Conservation (phyloP, 2,113 vertebrate genomes). For the Acrocephalus kingi region DNA sequence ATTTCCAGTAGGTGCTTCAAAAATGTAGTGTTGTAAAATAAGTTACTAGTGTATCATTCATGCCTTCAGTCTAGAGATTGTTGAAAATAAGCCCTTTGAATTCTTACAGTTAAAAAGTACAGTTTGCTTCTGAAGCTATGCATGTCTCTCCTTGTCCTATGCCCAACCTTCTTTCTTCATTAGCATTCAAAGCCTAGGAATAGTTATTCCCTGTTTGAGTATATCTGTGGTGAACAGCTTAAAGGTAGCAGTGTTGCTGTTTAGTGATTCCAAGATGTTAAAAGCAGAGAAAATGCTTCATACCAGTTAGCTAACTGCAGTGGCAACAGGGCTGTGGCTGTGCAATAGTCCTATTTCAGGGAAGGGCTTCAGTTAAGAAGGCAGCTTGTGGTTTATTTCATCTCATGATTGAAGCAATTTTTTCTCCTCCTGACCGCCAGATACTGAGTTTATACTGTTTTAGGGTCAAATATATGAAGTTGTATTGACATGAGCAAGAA, state of each 20-base stretch:
- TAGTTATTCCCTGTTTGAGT: background rate
- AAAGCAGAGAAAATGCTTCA: background rate
- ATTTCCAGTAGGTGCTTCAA: background rate
- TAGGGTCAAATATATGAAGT: constrained; percentile 11
- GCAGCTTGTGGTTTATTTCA: background rate
- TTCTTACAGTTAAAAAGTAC: background rate
- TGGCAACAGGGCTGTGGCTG: background rate
- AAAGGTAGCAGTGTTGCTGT: background rate
- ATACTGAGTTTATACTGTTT: background rate
- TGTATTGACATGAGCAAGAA: background rate
- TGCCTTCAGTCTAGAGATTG: background rate
- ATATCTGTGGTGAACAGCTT: background rate
- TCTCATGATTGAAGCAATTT: background rate
- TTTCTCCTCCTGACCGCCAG: background rate
- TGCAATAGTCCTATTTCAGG: background rate
- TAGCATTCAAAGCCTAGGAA: background rate
- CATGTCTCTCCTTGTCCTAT: background rate
- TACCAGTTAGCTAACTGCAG: background rate
- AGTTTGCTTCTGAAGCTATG: background rate
- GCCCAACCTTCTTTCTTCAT: constrained; percentile 4
- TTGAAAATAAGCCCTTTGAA: constrained; percentile 1
- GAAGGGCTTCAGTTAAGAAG: background rate
- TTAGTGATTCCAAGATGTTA: background rate
- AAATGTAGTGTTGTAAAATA: background rate
- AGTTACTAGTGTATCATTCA: background rate